Evolutionary conservation across 2,797 vertebrate species (phyloP).

Genomic region (Mycteria americana): DNA sequence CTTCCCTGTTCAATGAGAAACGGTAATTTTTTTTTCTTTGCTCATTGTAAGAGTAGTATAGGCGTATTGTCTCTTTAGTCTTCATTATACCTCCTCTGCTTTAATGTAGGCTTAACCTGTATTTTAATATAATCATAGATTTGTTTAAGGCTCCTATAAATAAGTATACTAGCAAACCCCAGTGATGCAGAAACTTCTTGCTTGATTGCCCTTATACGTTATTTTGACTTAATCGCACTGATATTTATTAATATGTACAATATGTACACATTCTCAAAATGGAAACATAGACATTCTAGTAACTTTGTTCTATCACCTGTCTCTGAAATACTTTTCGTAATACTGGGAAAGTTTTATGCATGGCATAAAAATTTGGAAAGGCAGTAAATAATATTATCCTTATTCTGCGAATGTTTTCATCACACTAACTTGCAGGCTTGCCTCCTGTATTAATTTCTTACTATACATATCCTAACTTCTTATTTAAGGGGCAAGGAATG

Average conservation of each 20-base stretch:
- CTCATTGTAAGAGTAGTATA: background rate
- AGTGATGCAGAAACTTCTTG: background rate
- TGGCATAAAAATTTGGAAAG: background rate
- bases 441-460: background rate
- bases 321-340: background rate
- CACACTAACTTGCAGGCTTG: background rate
- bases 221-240: background rate
- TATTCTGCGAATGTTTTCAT: background rate
- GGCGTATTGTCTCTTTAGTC: background rate
- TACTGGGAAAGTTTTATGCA: background rate
- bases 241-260: background rate
- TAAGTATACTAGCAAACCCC: background rate
- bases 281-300: background rate
- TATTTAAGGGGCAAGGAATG: background rate
- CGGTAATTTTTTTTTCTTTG: background rate
- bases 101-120: background rate
- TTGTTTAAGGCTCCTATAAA: background rate
- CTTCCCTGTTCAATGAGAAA: background rate
- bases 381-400: background rate
- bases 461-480: background rate
- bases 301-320: background rate
- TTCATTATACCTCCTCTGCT: background rate
- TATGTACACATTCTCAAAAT: background rate
- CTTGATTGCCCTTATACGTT: background rate
- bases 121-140: background rate